Base-by-base conservation (phyloP, 2,797 vertebrate genomes). In the Tympanoctomys barrerae region DNA sequence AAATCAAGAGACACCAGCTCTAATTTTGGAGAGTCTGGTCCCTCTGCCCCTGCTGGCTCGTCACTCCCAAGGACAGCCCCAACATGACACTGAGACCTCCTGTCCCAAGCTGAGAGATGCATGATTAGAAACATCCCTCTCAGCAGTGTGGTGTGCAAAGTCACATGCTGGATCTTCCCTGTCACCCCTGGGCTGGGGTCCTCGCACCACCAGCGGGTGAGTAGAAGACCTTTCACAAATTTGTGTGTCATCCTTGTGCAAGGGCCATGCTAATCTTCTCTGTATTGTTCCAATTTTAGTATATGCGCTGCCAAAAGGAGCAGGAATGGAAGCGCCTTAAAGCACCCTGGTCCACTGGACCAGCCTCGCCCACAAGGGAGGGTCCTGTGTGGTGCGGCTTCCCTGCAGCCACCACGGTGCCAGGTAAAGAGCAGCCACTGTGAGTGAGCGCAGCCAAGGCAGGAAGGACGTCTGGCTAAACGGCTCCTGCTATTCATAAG, bases 381-480 rank as follows among this genome's bases (percentile, higher is more conserved):
- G 31, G 28, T 14, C 61, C 94, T 52, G 16, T 54, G 26, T 57
- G 10, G 9, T 10, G 62, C 5, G 24, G 70, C 82, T 49, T 66
- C 54, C 31, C 64, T 12, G 39, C 0, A 22, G 36, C 52, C 52
- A 52, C 33, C 1, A 1, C 7, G 4, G n/a, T 14, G 22, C 39
- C 81, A 39, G 6, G 36, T 0, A 10, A 59, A 46, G 39, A 75
- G 57, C 2, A 19, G 24, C 68, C 36, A 5, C 46, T 79, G 16
- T 5, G 4, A 10, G 4, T 2, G 21, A 18, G 52, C 24, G 31
- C 36, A 31, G 36, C 42, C n/a, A 21, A n/a, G 4, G 14, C 26
- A 31, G 13, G 1, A 21, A 46, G 31, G 42, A 33, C 62, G n/a
- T 19, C 14, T 0, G 46, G 62, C 62, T 28, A 9, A 42, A 33